phyloP scores from a whole-genome alignment of 2,113 vertebrate genomes.

The Podarcis raffonei region DNA sequence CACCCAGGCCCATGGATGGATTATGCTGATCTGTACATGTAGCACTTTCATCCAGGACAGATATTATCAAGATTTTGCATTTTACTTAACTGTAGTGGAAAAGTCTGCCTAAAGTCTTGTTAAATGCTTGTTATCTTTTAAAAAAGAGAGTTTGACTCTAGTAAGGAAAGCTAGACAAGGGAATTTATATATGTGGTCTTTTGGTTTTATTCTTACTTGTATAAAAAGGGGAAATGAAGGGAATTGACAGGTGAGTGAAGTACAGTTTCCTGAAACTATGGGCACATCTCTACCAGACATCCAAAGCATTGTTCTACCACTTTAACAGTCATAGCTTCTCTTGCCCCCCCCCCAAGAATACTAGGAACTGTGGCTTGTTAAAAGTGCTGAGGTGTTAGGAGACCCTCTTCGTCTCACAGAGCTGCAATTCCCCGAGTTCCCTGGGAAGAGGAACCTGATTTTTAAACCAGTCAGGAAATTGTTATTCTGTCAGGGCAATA shows the following conservation, averaged over 20 bases:
- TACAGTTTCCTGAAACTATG: not conserved
- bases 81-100: not conserved
- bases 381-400: too few species aligned
- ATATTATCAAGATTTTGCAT: not conserved
- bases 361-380: too few species aligned
- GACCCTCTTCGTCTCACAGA: too few species aligned
- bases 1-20: not conserved
- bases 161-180: not conserved
- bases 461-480: too few species aligned
- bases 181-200: not conserved
- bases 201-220: slow-evolving; percentile 2
- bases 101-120: not conserved
- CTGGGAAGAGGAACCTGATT: too few species aligned
- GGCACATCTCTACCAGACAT: too few species aligned
- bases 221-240: not conserved
- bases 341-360: too few species aligned
- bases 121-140: slow-evolving; percentile 12
- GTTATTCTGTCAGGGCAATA: too few species aligned
- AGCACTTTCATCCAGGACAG: not conserved
- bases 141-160: not conserved
- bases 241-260: not conserved
- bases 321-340: too few species aligned
- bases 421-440: too few species aligned
- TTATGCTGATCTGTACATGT: not conserved
- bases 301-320: too few species aligned